Conservation (phyloP, 2,113 vertebrate genomes). For the Calidris pugnax region DNA sequence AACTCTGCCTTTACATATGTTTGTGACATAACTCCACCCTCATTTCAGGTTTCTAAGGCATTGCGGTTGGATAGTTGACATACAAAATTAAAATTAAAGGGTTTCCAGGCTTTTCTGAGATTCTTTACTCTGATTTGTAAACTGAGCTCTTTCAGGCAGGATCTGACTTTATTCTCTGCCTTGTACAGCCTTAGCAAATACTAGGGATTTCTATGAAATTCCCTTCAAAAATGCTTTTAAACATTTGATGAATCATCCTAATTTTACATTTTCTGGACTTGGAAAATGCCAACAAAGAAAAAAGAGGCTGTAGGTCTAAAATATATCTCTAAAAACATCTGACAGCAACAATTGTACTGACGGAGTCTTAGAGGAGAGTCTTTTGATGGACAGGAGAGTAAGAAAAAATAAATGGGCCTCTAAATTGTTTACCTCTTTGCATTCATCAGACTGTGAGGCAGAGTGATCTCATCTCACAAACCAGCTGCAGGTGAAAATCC, state of each 20-base stretch:
- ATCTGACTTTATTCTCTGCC: background rate
- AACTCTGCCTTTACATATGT: background rate
- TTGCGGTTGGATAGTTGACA: background rate
- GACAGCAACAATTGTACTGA: background rate
- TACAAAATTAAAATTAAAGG: background rate
- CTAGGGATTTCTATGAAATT: background rate
- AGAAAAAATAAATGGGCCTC: background rate
- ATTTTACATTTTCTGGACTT: background rate
- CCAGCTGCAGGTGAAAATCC: background rate
- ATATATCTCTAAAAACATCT: background rate
- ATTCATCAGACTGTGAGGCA: background rate
- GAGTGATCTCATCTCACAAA: background rate
- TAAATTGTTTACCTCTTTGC: background rate
- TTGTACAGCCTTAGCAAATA: background rate
- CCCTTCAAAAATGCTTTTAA: background rate
- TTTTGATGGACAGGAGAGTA: background rate
- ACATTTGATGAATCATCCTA: background rate
- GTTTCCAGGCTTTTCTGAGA: background rate
- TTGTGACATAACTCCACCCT: background rate
- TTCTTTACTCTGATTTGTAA: background rate
- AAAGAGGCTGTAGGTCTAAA: background rate
- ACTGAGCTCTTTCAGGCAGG: background rate
- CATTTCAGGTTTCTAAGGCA: background rate
- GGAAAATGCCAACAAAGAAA: background rate
- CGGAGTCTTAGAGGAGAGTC: background rate